These are phyloP conservation scores for Cryptoblepharus egeriae DNA, from an alignment of 2,797 vertebrate genomes.

Conservation along the genomic window DNA sequence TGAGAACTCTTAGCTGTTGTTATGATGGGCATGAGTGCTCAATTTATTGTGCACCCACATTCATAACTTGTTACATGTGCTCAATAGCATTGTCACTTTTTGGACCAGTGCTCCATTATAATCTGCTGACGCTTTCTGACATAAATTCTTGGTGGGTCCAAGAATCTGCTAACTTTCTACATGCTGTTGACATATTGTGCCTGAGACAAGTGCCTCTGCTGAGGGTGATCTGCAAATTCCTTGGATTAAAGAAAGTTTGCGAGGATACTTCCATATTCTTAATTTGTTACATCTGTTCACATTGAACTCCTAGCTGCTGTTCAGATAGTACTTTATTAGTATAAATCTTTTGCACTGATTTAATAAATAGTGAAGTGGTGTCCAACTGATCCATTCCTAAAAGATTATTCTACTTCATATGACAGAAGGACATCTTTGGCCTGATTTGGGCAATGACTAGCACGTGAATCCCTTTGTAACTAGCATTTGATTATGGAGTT, in stretches of 20 bases:
- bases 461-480: too few species aligned
- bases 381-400: too few species aligned
- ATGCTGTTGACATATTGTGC: neutral
- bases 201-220: neutral
- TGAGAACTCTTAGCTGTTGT: neutral
- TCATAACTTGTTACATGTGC: neutral
- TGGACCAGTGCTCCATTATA: neutral
- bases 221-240: neutral
- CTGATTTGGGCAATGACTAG: too few species aligned
- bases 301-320: too few species aligned
- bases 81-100: neutral
- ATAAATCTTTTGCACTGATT: too few species aligned
- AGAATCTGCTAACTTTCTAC: neutral
- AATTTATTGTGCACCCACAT: neutral
- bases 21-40: neutral
- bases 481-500: too few species aligned
- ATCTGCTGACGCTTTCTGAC: neutral
- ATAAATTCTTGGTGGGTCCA: neutral
- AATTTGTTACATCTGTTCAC: too few species aligned
- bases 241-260: neutral
- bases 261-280: too few species aligned
- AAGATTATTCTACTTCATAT: too few species aligned
- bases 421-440: too few species aligned
- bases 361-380: too few species aligned
- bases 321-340: too few species aligned